A percentile compares a stretch with the other conserved stretches of the same genome.
phyloP scores from a whole-genome alignment of 2,797 vertebrate genomes.

The Silurus lanzhouensis region DNA sequence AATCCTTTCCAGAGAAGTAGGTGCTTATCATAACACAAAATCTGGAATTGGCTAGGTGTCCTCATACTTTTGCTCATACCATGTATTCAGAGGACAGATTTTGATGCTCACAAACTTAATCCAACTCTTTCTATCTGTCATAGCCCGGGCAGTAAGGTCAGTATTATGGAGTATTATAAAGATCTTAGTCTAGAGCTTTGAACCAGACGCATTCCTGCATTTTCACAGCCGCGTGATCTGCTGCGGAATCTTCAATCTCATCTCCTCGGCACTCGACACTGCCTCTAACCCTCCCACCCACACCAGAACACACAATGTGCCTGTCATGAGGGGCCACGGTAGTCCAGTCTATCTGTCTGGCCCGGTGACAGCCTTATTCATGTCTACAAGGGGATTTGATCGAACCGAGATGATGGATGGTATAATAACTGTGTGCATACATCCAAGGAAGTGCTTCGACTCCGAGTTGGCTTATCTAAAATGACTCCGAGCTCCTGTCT shows the following conservation, averaged over 20 bases:
- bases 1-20: not conserved
- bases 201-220: conserved; percentile 49
- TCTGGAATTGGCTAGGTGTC: not conserved
- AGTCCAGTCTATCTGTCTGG: conserved; percentile 42
- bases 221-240: conserved; percentile 44
- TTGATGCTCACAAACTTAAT: not conserved
- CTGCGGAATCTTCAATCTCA: conserved; percentile 41
- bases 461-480: conserved; percentile 22
- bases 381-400: conserved; percentile 51
- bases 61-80: not conserved
- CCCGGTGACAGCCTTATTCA: conserved; percentile 36
- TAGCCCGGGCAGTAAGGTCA: conserved; percentile 5
- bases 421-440: conserved; percentile 32
- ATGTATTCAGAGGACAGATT: not conserved
- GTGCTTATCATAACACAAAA: not conserved
- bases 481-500: conserved; percentile 32
- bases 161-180: not conserved
- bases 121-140: not conserved
- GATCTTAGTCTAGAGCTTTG: conserved; percentile 21
- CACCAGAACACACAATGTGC: conserved; percentile 26
- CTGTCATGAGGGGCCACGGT: conserved; percentile 9
- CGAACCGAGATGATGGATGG: conserved; percentile 52
- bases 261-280: conserved; percentile 18
- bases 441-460: conserved; percentile 19
- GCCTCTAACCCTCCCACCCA: conserved; percentile 26